Evolutionary conservation across 2,113 vertebrate species (phyloP).

Genomic region (Amphiprion ocellaris): DNA sequence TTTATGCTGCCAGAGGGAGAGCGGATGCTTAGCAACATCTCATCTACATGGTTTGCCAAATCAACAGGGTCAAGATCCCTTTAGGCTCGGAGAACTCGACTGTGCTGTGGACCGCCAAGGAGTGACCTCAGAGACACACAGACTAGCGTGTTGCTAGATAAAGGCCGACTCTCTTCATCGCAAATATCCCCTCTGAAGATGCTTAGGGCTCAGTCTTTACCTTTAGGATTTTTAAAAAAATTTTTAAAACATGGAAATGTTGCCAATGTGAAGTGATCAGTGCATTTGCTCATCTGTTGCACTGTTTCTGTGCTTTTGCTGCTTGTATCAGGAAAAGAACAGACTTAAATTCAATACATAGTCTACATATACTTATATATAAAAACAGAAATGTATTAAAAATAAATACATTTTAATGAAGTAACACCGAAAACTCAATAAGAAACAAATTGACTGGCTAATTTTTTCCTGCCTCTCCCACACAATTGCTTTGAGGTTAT

Average conservation of each 20-base stretch:
- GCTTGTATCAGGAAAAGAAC: too few species aligned
- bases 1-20: slow-evolving; percentile 56
- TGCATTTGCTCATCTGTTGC: not conserved
- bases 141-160: not conserved
- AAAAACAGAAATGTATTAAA: too few species aligned
- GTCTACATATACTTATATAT: too few species aligned
- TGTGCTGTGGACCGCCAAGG: slow-evolving; percentile 10
- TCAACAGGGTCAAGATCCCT: slow-evolving; percentile 72
- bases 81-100: slow-evolving; percentile 47
- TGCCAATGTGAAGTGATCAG: not conserved
- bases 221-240: not conserved
- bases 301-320: not conserved
- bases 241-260: not conserved
- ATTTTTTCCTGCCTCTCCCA: too few species aligned
- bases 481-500: too few species aligned
- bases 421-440: too few species aligned
- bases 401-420: too few species aligned
- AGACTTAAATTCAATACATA: too few species aligned
- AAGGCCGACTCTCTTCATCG: slow-evolving; percentile 2
- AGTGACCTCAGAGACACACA: slow-evolving; percentile 33
- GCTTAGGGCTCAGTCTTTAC: not conserved
- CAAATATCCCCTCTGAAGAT: not conserved
- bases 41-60: slow-evolving; percentile 72
- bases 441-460: too few species aligned
- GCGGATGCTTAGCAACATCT: slow-evolving; percentile 80